Evolutionary conservation across 1,140 invertebrate genomes (phyloP), one percentile per base, ranked within the genome.

Genomic region (Drosophila kurseongensis): DNA sequence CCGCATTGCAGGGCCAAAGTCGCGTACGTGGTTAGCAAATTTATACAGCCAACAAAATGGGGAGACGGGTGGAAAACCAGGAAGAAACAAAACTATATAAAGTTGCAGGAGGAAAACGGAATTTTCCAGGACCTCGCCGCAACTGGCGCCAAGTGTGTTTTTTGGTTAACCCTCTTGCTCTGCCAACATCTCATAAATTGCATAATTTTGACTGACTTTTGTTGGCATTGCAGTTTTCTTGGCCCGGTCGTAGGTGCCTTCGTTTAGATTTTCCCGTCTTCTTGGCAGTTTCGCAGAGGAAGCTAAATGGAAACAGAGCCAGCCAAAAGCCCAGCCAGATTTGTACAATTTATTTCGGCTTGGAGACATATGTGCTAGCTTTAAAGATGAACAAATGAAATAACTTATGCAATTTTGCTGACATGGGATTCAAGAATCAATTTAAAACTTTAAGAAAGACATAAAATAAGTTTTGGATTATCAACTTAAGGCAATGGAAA

Each of bases 191-290:
- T 80, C 82, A 91, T 90, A 90, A 91, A 91, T 90, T 91, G 81
- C 85, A 91, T 86, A 91, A 86, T 91, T 91, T 90, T 80, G 80
- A 91, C 81, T 90, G 80, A 80, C 80, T 89, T 80, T 89, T 84
- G 69, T 78, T 83, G 80, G 80, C 84, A 84, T 54, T 71, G 80
- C 83, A 80, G 71, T 71, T 45, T 77, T 58, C 79, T 75, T 71
- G 69, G 68, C 54, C 54, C 23, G 23, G 27, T 73, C 16, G 81
- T 84, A 84, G 81, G 81, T 84, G 81, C 81, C 81, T 79, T 84
- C 79, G 29, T 51, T 51, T 27, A 51, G 48, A 32, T 10, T 51
- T 27, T 12, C n/a, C 29, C 48, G 67, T 59, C 51, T 68, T 77
- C 38, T 55, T 73, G 80, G 69, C 71, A 66, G 42, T 63, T 84